Base-by-base conservation (phyloP, 2,797 vertebrate species). In the Mus spretus region DNA sequence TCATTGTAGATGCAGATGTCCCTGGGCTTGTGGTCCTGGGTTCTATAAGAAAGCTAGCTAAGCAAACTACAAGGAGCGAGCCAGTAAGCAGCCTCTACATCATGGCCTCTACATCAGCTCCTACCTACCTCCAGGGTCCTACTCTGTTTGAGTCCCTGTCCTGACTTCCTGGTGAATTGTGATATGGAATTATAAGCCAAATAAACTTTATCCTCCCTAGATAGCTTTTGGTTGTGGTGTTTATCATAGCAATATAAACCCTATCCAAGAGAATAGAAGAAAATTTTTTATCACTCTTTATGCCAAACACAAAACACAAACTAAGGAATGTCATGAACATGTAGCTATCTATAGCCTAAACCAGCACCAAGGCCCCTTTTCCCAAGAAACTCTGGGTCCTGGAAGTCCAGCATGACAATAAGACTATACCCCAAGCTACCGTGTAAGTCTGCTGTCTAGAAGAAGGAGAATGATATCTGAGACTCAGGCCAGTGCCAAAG, bases 391-490 rank as follows among this genome's bases (percentile, higher is more conserved):
- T 31, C 34, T 79, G 22, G 9, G 74, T 22, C 44, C 59, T 63
- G 12, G 34, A 37, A 19, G n/a, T 59, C 24, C 88, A 59, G 0
- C 17, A 50, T 37, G 22, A 26, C 11, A 9, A 9, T 6, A 61
- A 50, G n/a, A 67, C 47, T 82, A 47, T 34, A 24, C 12, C 20
- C 6, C 9, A 24, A 31, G 12, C 6, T 55, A 31, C 20, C 78
- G 74, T 31, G 78, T 74, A 37, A 89, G n/a, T 53, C 83, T 26
- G 47, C 65, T 37, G 24, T 40, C 24, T 47, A 89, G 44, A 63
- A 95, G 47, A 34, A 47, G 40, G 72, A 79, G 50, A 67, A 61
- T n/a, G 70, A 89, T 70, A 75, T 86, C 70, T 94, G 83, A 94
- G 86, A 89, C 82, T 40, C n/a, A 20, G 72, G 59, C 1, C 31